A percentile compares a stretch with the other conserved stretches of the same genome.
phyloP scores from a whole-genome alignment of 2,888 invertebrate genomes.

The Candidula unifasciata region DNA sequence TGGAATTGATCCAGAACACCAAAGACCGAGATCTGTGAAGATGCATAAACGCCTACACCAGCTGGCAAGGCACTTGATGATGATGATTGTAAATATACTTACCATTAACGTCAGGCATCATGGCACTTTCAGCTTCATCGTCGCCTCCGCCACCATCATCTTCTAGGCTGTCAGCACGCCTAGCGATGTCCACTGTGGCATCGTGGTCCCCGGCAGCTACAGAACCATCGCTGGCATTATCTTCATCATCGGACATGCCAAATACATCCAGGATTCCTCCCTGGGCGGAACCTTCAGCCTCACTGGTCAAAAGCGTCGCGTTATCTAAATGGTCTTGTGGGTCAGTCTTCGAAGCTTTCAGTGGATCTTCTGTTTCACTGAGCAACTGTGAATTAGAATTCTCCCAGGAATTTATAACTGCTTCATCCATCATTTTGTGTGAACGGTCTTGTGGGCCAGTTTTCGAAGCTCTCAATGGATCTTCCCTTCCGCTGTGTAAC shows the following conservation, averaged over 20 bases:
- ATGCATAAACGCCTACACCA: too few relatives aligned
- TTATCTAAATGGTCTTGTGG: background rate
- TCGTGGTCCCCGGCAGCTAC: background rate
- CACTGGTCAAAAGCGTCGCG: background rate
- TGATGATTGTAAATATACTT: background rate
- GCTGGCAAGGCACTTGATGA: too few relatives aligned
- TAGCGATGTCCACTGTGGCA: background rate
- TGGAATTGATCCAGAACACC: too few relatives aligned
- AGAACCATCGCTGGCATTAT: background rate
- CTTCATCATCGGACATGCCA: conserved; percentile 23
- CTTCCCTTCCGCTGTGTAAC: too few relatives aligned
- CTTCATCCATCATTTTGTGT: too few relatives aligned
- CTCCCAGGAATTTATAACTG: too few relatives aligned
- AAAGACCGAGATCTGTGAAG: too few relatives aligned
- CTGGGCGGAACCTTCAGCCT: background rate
- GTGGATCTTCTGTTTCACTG: too few relatives aligned
- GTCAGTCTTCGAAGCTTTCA: background rate
- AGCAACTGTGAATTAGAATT: too few relatives aligned
- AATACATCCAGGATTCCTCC: background rate
- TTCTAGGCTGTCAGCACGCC: background rate
- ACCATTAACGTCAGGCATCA: background rate
- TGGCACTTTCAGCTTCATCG: background rate
- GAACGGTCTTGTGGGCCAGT: background rate
- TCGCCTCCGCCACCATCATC: background rate
- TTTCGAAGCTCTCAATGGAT: background rate